Conservation (phyloP, 2,797 vertebrate species). For the Sebastes itinus region DNA sequence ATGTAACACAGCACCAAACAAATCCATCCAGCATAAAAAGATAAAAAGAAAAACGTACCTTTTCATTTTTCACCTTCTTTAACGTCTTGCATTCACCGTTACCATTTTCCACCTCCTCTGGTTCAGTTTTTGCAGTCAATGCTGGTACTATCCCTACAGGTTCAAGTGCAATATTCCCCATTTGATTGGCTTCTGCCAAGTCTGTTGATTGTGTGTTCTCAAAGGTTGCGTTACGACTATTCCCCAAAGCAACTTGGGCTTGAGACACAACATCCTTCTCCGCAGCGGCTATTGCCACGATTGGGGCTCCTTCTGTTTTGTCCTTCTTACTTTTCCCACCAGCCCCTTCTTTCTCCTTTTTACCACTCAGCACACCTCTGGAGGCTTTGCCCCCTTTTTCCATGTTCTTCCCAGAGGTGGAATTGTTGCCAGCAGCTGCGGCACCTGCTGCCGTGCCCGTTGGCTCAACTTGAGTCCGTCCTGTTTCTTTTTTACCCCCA, state of each 20-base stretch:
- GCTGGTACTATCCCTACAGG: conserved; percentile 92
- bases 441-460: conserved; percentile 80
- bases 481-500: conserved; percentile 93
- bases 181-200: conserved; percentile 89
- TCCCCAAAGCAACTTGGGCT: conserved; percentile 87
- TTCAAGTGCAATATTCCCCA: conserved; percentile 97
- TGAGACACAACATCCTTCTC: conserved; percentile 91
- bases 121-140: conserved; percentile 92
- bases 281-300: conserved; percentile 77
- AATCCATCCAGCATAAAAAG: background rate
- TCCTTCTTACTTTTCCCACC: conserved; percentile 97
- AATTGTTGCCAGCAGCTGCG: conserved; percentile 78
- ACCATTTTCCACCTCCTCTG: conserved; percentile 91
- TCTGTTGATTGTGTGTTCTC: conserved; percentile 90
- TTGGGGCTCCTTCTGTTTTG: conserved; percentile 88
- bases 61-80: conserved; percentile 98
- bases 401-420: conserved; percentile 86
- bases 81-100: conserved; percentile 90
- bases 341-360: conserved; percentile 95
- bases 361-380: conserved; percentile 89
- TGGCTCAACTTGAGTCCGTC: conserved; percentile 90
- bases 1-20: background rate
- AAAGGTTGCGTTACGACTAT: conserved; percentile 89
- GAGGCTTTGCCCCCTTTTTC: conserved; percentile 94
- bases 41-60: conserved; percentile 84